Percentiles rank a stretch among this genome's conserved stretches.
Evolutionary conservation across 2,888 invertebrate species (phyloP).

Genomic region (Tethea ocularis): DNA sequence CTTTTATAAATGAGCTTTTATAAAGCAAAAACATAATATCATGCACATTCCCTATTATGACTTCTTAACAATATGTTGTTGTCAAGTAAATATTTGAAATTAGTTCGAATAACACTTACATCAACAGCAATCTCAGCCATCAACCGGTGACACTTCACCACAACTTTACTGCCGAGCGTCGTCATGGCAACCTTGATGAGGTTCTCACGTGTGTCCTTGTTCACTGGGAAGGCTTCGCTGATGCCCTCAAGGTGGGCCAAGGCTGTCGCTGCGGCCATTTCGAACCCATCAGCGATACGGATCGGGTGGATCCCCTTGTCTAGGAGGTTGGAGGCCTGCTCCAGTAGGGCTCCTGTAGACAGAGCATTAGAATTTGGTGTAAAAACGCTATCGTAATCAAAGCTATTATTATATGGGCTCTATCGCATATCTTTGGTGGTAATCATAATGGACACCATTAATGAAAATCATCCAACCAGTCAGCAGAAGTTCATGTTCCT

Average conservation of each 20-base stretch:
- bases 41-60: too few species aligned
- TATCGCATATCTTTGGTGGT: too few species aligned
- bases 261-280: slow-evolving; percentile 96
- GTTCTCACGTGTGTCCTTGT: slow-evolving; percentile 92
- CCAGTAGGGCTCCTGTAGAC: slow-evolving; percentile 91
- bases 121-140: slow-evolving; percentile 99
- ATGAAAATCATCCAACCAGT: too few species aligned
- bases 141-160: slow-evolving; percentile 97
- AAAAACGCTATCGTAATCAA: too few species aligned
- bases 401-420: too few species aligned
- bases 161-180: slow-evolving; percentile 98
- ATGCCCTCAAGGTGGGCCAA: slow-evolving; percentile 93
- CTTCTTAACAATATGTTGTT: too few species aligned
- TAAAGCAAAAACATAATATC: too few species aligned
- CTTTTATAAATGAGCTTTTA: too few species aligned
- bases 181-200: slow-evolving; percentile 98
- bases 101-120: slow-evolving; percentile 51
- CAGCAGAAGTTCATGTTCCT: too few species aligned
- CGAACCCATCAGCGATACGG: slow-evolving; percentile 99
- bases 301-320: slow-evolving; percentile 99
- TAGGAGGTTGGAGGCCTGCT: slow-evolving; percentile 95
- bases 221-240: slow-evolving; percentile 94
- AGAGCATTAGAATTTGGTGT: neutral
- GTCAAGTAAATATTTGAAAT: too few species aligned
- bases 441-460: too few species aligned